Evolutionary conservation across 2,888 invertebrate genomes (phyloP), one percentile per base, ranked within the genome.

Genomic region (Endotricha flammealis): DNA sequence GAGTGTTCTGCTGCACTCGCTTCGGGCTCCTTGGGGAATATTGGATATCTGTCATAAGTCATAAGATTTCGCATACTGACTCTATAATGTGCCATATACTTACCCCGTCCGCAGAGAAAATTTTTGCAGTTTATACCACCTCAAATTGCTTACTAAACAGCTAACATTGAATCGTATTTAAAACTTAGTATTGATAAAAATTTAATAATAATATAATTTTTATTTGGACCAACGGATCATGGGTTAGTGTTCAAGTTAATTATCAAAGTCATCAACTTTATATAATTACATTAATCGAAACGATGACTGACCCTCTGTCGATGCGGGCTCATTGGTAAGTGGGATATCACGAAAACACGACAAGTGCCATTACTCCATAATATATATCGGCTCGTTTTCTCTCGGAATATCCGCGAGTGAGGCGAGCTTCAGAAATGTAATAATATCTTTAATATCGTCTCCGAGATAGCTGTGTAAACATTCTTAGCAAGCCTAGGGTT

Each of bases 11-110:
- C 52, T 71, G 73, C 75, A 71, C 68, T 63, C 61, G 61, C 50
- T 56, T 48, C 57, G 52, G 50, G 44, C 57, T 70, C 70, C 64
- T 56, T 54, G 48, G 57, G 64, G 64, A 69, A 71, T 77, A 80
- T 80, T 78, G 79, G 74, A 76, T 78, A 76, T 77, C 69, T 74
- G 77, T 77, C 77, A 72, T 66, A 68, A 75, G 68, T 76, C 69
- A 67, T 67, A 68, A 73, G 73, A 74, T 71, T 74, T 66, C 57
- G 67, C 65, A 71, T 67, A 53, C 64, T 53, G 57, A 67, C 63
- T 70, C 64, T 66, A 66, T 69, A 73, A 71, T 68, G 62, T 59
- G 61, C 57, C 53, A 56, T 58, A 59, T 57, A n/a, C n/a, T n/a
- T n/a, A 66, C 56, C 53, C 51, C 41, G 47, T 46, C 46, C 54